These are phyloP conservation scores for Bettongia penicillata DNA, from an alignment of 2,113 vertebrate species.

Conservation along the genomic window DNA sequence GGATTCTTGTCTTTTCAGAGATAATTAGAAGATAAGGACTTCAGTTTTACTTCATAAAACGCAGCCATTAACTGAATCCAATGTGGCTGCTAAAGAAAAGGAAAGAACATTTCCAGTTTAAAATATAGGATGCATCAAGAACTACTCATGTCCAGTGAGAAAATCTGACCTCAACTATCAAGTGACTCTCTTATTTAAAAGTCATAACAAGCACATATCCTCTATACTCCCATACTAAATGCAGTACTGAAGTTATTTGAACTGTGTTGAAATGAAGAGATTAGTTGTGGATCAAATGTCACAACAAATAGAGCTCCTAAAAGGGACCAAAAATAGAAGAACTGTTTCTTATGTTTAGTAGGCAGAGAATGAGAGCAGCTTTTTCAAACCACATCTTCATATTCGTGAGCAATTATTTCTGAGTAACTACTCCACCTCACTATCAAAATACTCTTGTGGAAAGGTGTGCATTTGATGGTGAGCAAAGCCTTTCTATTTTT, in stretches of 20 bases:
- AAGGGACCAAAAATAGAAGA: slow-evolving; percentile 19
- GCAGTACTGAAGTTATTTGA: slow-evolving; percentile 31
- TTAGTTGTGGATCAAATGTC: slow-evolving; percentile 18
- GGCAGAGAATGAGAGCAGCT: slow-evolving; percentile 13
- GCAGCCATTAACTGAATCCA: slow-evolving; percentile 9
- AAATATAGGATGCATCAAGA: slow-evolving; percentile 43
- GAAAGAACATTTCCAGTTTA: neutral
- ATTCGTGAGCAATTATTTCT: slow-evolving; percentile 42
- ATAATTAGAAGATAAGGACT: slow-evolving; percentile 51
- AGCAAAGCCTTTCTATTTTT: neutral
- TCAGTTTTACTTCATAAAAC: slow-evolving; percentile 54
- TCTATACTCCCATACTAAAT: slow-evolving; percentile 8
- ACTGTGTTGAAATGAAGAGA: neutral
- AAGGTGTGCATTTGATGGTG: slow-evolving; percentile 33
- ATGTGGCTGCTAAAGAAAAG: slow-evolving; percentile 41
- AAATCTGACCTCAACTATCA: slow-evolving; percentile 44
- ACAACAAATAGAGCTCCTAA: slow-evolving; percentile 2
- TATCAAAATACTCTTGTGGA: slow-evolving; percentile 16
- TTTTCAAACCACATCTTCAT: slow-evolving; percentile 8
- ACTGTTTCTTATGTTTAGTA: slow-evolving; percentile 10
- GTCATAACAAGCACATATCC: slow-evolving; percentile 15
- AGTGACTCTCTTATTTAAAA: slow-evolving; percentile 38
- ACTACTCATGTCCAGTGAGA: slow-evolving; percentile 30
- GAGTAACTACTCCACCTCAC: slow-evolving; percentile 5
- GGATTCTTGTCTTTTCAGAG: slow-evolving; percentile 39